Conservation (phyloP, 2,888 invertebrate genomes). For the Theodoxus fluviatilis region DNA sequence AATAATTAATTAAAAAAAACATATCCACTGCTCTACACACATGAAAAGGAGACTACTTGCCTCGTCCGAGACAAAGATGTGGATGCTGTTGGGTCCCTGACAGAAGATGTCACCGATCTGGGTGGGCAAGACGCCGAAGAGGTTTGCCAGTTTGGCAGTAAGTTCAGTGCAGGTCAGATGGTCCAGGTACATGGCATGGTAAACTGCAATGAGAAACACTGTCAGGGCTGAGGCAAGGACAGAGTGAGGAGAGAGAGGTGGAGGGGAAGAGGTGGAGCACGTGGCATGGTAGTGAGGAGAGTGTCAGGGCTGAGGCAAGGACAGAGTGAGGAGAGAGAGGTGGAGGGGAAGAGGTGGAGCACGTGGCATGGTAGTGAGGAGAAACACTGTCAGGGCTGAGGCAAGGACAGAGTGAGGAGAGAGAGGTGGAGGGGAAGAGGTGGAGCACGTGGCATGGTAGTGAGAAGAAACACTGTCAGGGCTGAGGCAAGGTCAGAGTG, state of each 20-base stretch:
- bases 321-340: not conserved
- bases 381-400: not conserved
- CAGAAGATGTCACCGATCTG: conserved; percentile 74
- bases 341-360: not conserved
- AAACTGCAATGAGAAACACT: conserved; percentile 67
- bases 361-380: conserved; percentile 10
- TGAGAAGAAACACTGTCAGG: not conserved
- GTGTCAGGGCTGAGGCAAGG: not conserved
- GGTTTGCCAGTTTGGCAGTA: conserved; percentile 72
- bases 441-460: too few relatives aligned
- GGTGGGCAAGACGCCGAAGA: conserved; percentile 69
- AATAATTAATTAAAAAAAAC: too few relatives aligned
- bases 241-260: not conserved
- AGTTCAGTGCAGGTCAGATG: conserved; percentile 75
- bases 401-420: not conserved
- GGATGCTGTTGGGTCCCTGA: conserved; percentile 84
- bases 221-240: conserved; percentile 7
- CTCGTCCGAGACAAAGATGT: conserved; percentile 84
- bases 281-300: not conserved
- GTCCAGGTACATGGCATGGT: conserved; percentile 83
- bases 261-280: not conserved
- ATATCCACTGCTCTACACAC: too few relatives aligned
- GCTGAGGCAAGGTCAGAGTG: not conserved
- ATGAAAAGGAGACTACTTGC: conserved; percentile 64
- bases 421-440: not conserved